Conservation (phyloP, 2,113 vertebrate species). For the Alosa alosa region DNA sequence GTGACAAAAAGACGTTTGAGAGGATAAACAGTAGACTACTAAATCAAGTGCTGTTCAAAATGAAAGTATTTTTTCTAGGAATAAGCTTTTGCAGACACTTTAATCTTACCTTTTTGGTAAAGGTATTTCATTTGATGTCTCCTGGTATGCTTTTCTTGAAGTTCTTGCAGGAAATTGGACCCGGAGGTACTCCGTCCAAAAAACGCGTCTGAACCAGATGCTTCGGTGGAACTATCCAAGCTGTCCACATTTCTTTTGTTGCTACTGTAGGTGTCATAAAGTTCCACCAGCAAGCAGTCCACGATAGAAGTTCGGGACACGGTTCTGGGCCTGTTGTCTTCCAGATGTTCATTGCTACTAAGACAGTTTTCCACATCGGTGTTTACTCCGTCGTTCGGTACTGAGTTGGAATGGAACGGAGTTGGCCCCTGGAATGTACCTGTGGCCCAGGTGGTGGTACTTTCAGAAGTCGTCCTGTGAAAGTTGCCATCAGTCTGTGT, state of each 20-base stretch:
- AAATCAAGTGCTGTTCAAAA: too few relatives aligned
- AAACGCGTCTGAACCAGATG: slow-evolving; percentile 81
- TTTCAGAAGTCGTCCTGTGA: neutral
- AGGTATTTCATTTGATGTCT: slow-evolving; percentile 82
- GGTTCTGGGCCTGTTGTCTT: slow-evolving; percentile 23
- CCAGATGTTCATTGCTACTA: slow-evolving; percentile 32
- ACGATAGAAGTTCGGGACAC: slow-evolving; percentile 77
- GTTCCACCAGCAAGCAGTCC: slow-evolving; percentile 87
- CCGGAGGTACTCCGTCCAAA: slow-evolving; percentile 74
- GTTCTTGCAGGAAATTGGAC: slow-evolving; percentile 78
- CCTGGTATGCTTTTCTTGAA: slow-evolving; percentile 79
- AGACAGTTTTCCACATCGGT: slow-evolving; percentile 38
- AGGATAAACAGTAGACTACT: too few relatives aligned
- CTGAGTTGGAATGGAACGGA: neutral
- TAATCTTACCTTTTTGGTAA: slow-evolving; percentile 82
- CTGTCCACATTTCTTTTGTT: slow-evolving; percentile 71
- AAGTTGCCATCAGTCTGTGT: neutral
- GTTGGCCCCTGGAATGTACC: too few relatives aligned
- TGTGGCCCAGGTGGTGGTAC: neutral
- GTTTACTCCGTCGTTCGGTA: neutral
- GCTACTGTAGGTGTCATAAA: slow-evolving; percentile 79
- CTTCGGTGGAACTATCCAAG: slow-evolving; percentile 88
- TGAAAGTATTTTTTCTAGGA: too few relatives aligned
- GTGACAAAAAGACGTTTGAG: neutral
- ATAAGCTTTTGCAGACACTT: neutral